Base-by-base conservation (phyloP, 1,140 invertebrate species). In the Cotesia chilonis region DNA sequence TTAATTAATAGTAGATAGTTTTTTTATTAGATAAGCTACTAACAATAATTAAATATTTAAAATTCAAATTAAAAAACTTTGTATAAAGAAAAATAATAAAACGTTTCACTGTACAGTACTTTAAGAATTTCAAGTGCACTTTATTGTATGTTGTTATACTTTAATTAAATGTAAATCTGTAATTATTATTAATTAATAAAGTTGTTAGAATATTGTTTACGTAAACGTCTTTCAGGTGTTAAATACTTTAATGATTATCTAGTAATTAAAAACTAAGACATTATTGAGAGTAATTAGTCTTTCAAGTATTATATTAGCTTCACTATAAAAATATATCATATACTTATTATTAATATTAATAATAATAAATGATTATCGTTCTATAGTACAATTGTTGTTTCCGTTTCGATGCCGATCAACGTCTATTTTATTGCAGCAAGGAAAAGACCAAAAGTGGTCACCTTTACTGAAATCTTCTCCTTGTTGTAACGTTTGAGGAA, bases 401-500 rank as follows among this genome's bases (percentile, higher is more conserved):
- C 68, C 36, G 9, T 59, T 20, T 28, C 14, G 69, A 55, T 63
- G 72, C 14, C 70, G 60, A 59, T 74, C 57, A 28, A 52, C 52
- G 52, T 65, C 5, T 17, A 73, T 14, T 71, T 71, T 79, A 4
- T 76, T 67, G 12, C 74, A 75, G 17, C 85, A 86, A 0, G 89
- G 90, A 36, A 90, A 79, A 59, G 86, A 86, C 83, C 88, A 90
- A 75, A 90, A 89, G 20, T 77, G 79, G 73, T 92, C 90, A 76
- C 90, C 85, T 70, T 85, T 89, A 20, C 92, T 91, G 77, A 93
- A 94, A 20, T 90, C 82, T 77, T 91, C 89, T 1, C 91, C 92
- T 77, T 94, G 92, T 67, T 90, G 85, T 17, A 94, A 80, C 4
- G 92, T 92, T 75, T 93, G 91, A 14, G 93, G 92, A 37, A 93